phyloP scores from a whole-genome alignment of 2,888 invertebrate species.

The Morpho helenor region DNA sequence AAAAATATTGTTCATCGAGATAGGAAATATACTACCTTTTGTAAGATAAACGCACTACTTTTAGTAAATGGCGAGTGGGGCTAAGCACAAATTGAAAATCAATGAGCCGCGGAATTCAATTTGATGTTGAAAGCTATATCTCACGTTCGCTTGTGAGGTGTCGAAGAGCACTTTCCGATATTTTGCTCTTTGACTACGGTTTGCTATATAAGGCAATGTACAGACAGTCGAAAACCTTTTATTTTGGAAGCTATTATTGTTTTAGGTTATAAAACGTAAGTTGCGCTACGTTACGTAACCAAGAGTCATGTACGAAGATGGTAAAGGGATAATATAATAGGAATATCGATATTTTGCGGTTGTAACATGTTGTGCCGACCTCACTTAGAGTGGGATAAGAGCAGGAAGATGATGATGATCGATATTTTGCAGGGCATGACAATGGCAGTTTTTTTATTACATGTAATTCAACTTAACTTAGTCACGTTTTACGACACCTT shows the following conservation, averaged over 20 bases:
- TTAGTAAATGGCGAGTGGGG: conserved; percentile 44
- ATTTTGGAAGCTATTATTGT: not conserved
- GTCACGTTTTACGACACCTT: too few species aligned
- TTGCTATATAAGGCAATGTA: conserved; percentile 43
- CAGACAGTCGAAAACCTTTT: conserved; percentile 4
- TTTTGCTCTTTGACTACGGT: conserved; percentile 61
- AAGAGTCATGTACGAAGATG: too few species aligned
- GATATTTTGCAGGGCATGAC: too few species aligned
- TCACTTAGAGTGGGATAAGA: too few species aligned
- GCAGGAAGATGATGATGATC: too few species aligned
- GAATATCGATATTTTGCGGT: too few species aligned
- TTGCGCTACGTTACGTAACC: too few species aligned
- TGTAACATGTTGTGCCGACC: too few species aligned
- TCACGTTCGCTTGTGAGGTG: conserved; percentile 57
- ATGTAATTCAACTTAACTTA: too few species aligned
- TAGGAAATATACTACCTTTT: conserved; percentile 5
- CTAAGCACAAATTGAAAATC: conserved; percentile 79
- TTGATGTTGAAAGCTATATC: conserved; percentile 81
- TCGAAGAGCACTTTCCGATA: conserved; percentile 55
- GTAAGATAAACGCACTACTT: conserved; percentile 7
- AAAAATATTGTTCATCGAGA: not conserved
- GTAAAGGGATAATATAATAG: too few species aligned
- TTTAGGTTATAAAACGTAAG: conserved; percentile 2
- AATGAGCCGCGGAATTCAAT: conserved; percentile 84
- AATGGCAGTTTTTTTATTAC: too few species aligned